These are phyloP conservation scores for Dipus sagitta DNA, from an alignment of 2,797 vertebrate genomes.

Conservation along the genomic window DNA sequence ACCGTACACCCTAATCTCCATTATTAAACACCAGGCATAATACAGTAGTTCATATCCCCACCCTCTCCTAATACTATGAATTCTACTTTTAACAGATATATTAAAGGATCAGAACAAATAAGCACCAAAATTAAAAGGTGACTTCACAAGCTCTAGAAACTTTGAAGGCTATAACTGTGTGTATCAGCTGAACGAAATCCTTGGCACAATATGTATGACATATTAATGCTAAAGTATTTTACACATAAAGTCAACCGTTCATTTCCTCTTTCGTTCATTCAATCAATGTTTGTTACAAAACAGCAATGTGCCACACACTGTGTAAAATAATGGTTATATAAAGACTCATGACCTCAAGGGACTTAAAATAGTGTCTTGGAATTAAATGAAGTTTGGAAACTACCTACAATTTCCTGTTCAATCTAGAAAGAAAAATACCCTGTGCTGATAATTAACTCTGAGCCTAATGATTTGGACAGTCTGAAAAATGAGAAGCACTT, in stretches of 20 bases:
- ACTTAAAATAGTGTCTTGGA: conserved; percentile 24
- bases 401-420: conserved; percentile 29
- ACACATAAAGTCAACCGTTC: not conserved
- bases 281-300: conserved; percentile 6
- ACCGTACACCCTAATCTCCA: not conserved
- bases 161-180: not conserved
- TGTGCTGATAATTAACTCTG: conserved; percentile 16
- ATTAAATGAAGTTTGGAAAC: conserved; percentile 16
- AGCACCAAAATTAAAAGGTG: not conserved
- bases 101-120: conserved; percentile 13
- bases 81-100: conserved; percentile 4
- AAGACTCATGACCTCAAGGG: conserved; percentile 16
- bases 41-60: not conserved
- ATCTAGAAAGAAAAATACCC: conserved; percentile 21
- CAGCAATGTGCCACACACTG: not conserved
- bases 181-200: conserved; percentile 1
- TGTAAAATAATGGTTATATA: conserved; percentile 19
- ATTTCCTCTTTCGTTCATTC: not conserved
- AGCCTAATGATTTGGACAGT: conserved; percentile 48
- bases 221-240: conserved; percentile 53
- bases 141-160: not conserved
- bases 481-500: conserved; percentile 23
- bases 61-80: not conserved
- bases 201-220: not conserved
- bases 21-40: conserved; percentile 35